Base-by-base conservation (phyloP, 2,797 vertebrate species). In the Rhynchonycteris naso region DNA sequence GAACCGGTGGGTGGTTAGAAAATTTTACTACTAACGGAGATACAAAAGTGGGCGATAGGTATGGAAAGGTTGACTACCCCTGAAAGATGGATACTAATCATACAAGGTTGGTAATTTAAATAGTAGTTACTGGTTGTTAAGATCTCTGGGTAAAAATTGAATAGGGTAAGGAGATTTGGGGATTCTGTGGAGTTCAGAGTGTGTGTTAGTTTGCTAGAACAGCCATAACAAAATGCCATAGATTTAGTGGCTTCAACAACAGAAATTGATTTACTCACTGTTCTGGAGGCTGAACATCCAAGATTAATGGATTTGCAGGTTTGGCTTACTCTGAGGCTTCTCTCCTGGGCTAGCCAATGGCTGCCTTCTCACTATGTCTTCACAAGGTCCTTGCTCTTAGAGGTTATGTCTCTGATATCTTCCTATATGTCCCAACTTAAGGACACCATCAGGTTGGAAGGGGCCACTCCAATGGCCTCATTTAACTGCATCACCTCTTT, bases 391-490 rank as follows among this genome's bases (percentile, higher is more conserved):
- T 50, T 81, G 18, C 43, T 90, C 2, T 28, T 7, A 66, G 43
- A 5, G 4, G 28, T 7, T 2, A 30, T 63, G 33, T 3, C 30
- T 43, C 35, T 74, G 24, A 14, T 75, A 11, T 26, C 21, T 63
- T 38, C 35, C 38, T 75, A 1, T 50, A 1, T 52, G 7, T 84
- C 22, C 52, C 52, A 2, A 81, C 26, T 61, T 8, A 75, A 93
- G 26, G 61, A 38, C 7, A n/a, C 0, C 4, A 24, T 35, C 13
- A 79, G 0, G 59, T 16, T 82, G 35, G 28, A 76, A 71, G 14
- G n/a, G 35, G 30, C 10, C 5, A 28, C 12, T 5, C 7, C 47
- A 28, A 26, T 54, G 18, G 1, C n/a, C 2, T 28, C 4, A 4
- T 80, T 92, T 75, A 94, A 61, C 0, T 15, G 47, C 35, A 26